Conservation (phyloP, 2,797 vertebrate species). For the Petrocephalus sullivani region DNA sequence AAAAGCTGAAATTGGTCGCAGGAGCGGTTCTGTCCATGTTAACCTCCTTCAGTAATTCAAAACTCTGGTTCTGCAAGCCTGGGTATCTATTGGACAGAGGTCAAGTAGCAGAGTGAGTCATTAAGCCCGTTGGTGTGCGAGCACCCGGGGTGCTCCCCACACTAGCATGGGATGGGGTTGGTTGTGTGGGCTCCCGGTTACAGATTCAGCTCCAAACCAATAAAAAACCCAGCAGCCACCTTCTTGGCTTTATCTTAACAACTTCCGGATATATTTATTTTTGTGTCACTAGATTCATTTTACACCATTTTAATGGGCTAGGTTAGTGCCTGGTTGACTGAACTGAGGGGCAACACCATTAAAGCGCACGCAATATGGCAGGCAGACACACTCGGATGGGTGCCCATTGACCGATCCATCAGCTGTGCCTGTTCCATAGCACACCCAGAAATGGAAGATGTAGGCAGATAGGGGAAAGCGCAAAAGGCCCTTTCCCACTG, state of each 20-base stretch:
- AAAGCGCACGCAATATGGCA: background rate
- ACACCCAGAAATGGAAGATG: background rate
- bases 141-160: background rate
- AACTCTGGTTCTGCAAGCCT: background rate
- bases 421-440: background rate
- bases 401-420: background rate
- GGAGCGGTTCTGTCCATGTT: background rate
- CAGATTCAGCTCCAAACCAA: background rate
- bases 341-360: constrained; percentile 10
- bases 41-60: background rate
- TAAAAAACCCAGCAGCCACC: background rate
- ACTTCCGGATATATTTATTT: background rate
- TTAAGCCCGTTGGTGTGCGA: background rate
- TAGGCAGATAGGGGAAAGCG: background rate
- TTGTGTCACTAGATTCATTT: background rate
- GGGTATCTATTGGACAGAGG: background rate
- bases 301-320: background rate
- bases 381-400: background rate
- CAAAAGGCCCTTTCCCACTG: background rate
- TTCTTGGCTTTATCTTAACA: background rate
- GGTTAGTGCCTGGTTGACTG: background rate
- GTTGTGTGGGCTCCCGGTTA: background rate
- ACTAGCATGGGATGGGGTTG: background rate
- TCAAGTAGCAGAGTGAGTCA: background rate
- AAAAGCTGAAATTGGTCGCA: background rate